Conservation (phyloP, 2,113 vertebrate genomes). For the Callionymus lyra region DNA sequence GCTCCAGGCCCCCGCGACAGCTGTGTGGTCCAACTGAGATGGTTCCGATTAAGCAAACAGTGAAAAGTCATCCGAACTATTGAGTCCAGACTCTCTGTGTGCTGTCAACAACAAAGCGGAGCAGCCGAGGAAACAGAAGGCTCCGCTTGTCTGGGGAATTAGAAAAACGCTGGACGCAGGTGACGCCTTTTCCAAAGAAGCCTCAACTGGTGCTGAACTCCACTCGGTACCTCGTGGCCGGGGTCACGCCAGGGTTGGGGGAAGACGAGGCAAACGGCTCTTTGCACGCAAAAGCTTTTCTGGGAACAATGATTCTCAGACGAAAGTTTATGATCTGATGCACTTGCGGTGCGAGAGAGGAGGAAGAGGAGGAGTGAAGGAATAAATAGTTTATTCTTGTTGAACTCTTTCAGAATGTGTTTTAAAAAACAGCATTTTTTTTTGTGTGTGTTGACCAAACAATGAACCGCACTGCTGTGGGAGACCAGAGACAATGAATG, state of each 20-base stretch:
- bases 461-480: no score
- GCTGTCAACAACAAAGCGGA: conserved; percentile 32
- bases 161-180: conserved; percentile 21
- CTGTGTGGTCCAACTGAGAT: conserved; percentile 51
- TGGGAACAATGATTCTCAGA: conserved; percentile 21
- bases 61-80: conserved; percentile 35
- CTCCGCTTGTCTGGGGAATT: conserved; percentile 37
- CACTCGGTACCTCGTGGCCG: conserved; percentile 23
- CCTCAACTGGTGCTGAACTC: conserved; percentile 39
- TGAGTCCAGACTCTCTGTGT: conserved; percentile 28
- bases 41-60: conserved; percentile 51
- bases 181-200: conserved; percentile 21
- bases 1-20: conserved; percentile 32
- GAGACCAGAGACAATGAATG: no score
- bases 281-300: conserved; percentile 49
- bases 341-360: conserved; percentile 21
- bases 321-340: conserved; percentile 24
- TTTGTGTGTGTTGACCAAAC: no score
- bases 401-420: background rate
- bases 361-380: conserved; percentile 1
- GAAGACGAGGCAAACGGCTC: conserved; percentile 20
- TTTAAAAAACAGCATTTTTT: no score
- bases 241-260: conserved; percentile 34
- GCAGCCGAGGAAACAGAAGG: conserved; percentile 43
- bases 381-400: conserved; percentile 14